Evolutionary conservation across 1,140 invertebrate species (phyloP).

Genomic region (Anastatus disparis): DNA sequence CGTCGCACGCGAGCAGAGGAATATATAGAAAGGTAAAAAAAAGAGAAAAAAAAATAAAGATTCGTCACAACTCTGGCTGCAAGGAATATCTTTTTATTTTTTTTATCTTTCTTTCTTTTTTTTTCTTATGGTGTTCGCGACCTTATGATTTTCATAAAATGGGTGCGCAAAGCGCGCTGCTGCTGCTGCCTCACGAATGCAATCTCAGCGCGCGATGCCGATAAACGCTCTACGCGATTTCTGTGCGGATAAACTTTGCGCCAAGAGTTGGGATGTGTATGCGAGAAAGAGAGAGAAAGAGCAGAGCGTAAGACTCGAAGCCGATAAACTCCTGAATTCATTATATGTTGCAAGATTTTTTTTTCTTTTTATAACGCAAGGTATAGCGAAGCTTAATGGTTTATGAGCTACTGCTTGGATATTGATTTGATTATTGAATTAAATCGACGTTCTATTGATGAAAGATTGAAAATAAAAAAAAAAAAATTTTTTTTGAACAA

Average conservation of each 20-base stretch:
- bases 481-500: too few relatives aligned
- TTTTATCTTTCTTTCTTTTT: background rate
- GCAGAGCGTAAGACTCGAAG: background rate
- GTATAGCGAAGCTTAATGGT: too few relatives aligned
- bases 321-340: background rate
- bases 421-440: too few relatives aligned
- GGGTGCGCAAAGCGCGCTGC: too few relatives aligned
- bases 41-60: background rate
- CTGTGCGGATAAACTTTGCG: background rate
- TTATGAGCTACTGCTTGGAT: too few relatives aligned
- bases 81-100: too few relatives aligned
- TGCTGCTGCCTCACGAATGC: constrained; percentile 6
- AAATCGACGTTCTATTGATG: too few relatives aligned
- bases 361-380: background rate
- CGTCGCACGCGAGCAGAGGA: background rate
- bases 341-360: background rate
- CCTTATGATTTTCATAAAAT: constrained; percentile 6
- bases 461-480: too few relatives aligned
- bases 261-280: too few relatives aligned
- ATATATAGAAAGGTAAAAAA: background rate
- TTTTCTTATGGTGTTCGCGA: background rate
- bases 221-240: background rate
- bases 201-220: background rate
- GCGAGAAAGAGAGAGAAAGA: too few relatives aligned
- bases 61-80: too few relatives aligned